Evolutionary conservation across 2,888 invertebrate genomes (phyloP).

Genomic region (Julus scandinavius): DNA sequence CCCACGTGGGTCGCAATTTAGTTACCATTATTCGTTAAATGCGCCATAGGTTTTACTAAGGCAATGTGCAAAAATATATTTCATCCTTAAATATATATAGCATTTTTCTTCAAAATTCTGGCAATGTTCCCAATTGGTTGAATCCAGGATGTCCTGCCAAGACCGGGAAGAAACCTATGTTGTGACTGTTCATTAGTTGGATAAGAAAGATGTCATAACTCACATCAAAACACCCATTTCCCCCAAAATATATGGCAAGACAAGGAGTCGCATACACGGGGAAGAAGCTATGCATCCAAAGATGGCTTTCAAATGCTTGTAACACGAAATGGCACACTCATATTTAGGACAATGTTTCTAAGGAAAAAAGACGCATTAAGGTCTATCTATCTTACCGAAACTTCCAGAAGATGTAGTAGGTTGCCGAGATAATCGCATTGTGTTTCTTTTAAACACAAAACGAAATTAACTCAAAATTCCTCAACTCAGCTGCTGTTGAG

Average conservation of each 20-base stretch:
- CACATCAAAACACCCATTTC: constrained; percentile 17
- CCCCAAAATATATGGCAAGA: neutral
- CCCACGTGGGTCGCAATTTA: neutral
- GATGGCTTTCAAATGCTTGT: neutral
- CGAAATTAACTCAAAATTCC: too few relatives aligned
- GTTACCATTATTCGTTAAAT: too few relatives aligned
- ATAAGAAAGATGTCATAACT: constrained; percentile 14
- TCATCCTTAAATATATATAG: constrained; percentile 10
- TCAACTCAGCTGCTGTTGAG: too few relatives aligned
- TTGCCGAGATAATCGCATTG: too few relatives aligned
- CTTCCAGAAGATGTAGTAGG: too few relatives aligned
- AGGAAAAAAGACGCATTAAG: too few relatives aligned
- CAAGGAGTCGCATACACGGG: neutral
- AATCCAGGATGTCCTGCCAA: constrained; percentile 10
- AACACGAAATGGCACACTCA: neutral
- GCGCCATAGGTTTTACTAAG: neutral
- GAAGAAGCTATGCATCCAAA: neutral
- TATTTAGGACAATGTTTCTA: neutral
- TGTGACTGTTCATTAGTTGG: constrained; percentile 42
- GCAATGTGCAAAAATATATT: neutral
- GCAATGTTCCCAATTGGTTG: constrained; percentile 9
- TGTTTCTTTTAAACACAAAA: too few relatives aligned
- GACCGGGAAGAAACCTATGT: neutral
- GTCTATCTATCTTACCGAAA: too few relatives aligned
- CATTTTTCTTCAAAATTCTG: neutral